Evolutionary conservation across 2,113 vertebrate species (phyloP).

Genomic region (Pardalotus punctatus): DNA sequence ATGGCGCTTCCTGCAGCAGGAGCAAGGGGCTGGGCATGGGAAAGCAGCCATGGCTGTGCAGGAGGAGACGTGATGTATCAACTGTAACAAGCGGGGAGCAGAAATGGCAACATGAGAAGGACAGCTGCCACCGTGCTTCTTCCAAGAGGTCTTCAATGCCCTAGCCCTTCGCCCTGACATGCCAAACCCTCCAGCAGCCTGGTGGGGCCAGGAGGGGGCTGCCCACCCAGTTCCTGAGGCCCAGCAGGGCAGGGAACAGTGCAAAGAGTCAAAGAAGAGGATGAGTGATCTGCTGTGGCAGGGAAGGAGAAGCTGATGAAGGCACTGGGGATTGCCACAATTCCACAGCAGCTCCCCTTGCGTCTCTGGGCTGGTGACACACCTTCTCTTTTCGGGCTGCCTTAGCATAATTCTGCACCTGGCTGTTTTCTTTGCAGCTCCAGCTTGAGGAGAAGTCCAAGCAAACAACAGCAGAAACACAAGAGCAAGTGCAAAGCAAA

Average conservation of each 20-base stretch:
- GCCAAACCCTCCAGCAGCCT: not conserved
- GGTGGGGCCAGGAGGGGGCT: not conserved
- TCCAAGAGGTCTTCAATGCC: not conserved
- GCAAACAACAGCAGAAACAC: not conserved
- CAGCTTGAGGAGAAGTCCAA: not conserved
- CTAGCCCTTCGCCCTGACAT: not conserved
- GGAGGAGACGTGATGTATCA: rapidly evolving
- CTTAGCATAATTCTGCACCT: not conserved
- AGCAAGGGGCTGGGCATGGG: rapidly evolving
- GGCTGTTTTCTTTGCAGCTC: not conserved
- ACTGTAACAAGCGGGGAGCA: rapidly evolving
- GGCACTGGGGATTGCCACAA: not conserved
- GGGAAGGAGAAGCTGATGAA: not conserved
- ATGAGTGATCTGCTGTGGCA: not conserved
- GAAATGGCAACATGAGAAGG: not conserved
- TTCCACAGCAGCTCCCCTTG: not conserved
- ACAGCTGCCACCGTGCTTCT: not conserved
- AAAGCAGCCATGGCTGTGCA: rapidly evolving
- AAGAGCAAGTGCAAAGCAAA: not conserved
- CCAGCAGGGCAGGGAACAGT: rapidly evolving
- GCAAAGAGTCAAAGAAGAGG: not conserved
- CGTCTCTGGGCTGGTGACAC: not conserved
- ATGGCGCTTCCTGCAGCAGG: not conserved
- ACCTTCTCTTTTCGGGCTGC: not conserved
- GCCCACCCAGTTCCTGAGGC: not conserved